These are phyloP conservation scores for Campodea augens DNA, from an alignment of 1,140 invertebrate species.

Conservation along the genomic window DNA sequence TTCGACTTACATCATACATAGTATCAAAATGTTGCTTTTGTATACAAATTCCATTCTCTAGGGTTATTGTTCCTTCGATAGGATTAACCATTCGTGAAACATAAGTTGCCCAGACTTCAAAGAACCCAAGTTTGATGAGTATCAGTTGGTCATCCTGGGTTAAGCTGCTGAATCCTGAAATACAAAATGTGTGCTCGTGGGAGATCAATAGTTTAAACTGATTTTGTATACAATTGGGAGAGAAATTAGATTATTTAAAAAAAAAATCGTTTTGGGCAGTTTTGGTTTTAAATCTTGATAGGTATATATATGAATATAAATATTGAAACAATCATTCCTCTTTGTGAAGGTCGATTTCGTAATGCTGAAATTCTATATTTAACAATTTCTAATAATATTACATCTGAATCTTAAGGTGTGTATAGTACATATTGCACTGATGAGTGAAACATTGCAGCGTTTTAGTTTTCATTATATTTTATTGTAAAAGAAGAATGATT, in stretches of 20 bases:
- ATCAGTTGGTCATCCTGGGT: conserved; percentile 85
- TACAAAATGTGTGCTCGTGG: neutral
- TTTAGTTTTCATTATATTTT: no score
- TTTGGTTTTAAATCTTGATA: no score
- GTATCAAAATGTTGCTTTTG: conserved; percentile 67
- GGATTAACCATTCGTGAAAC: conserved; percentile 53
- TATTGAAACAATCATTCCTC: no score
- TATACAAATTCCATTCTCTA: conserved; percentile 77
- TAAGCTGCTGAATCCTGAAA: conserved; percentile 52
- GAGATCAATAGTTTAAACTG: neutral
- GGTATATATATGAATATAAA: no score
- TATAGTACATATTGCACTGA: no score
- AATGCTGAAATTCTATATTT: no score
- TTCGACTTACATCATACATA: conserved; percentile 74
- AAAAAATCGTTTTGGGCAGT: no score
- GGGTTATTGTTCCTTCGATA: conserved; percentile 59
- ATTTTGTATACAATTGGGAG: neutral
- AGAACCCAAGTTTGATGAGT: conserved; percentile 87
- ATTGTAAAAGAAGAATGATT: no score
- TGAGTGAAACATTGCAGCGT: no score
- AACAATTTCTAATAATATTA: no score
- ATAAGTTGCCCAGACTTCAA: conserved; percentile 86
- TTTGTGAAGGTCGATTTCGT: no score
- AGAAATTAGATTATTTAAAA: neutral
- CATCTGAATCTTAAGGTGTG: no score